Conservation (phyloP, 2,888 invertebrate species). For the Apomyelois bistriatella region DNA sequence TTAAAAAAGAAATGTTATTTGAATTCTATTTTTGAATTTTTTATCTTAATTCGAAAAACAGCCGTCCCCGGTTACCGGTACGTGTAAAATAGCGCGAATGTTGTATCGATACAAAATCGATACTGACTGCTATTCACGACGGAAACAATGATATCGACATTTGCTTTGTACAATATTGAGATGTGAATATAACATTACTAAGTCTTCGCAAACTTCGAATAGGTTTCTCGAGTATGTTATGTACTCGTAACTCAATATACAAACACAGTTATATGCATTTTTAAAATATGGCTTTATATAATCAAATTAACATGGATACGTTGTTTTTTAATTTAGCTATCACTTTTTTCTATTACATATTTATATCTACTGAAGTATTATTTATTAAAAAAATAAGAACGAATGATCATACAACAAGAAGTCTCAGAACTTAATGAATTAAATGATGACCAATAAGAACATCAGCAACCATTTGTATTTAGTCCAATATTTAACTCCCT, state of each 20-base stretch:
- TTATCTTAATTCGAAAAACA: not conserved
- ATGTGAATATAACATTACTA: not conserved
- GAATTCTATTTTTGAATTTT: not conserved
- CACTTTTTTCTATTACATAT: too few relatives aligned
- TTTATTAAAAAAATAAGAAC: too few relatives aligned
- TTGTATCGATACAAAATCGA: not conserved
- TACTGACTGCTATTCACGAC: not conserved
- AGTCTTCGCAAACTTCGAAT: not conserved
- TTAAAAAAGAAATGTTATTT: too few relatives aligned
- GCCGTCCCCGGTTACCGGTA: not conserved
- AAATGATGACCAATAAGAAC: not conserved
- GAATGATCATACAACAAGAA: too few relatives aligned
- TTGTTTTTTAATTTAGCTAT: too few relatives aligned
- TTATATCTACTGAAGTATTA: too few relatives aligned
- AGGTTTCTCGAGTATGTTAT: not conserved
- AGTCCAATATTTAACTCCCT: not conserved
- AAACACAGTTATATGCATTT: too few relatives aligned
- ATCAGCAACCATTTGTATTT: not conserved
- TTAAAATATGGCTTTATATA: too few relatives aligned
- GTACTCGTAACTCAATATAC: too few relatives aligned
- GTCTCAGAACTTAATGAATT: too few relatives aligned
- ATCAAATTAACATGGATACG: too few relatives aligned
- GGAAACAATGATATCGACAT: not conserved
- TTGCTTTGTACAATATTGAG: not conserved
- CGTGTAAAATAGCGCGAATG: not conserved